phyloP scores from a whole-genome alignment of 2,888 invertebrate genomes.

The Steromphala cineraria region DNA sequence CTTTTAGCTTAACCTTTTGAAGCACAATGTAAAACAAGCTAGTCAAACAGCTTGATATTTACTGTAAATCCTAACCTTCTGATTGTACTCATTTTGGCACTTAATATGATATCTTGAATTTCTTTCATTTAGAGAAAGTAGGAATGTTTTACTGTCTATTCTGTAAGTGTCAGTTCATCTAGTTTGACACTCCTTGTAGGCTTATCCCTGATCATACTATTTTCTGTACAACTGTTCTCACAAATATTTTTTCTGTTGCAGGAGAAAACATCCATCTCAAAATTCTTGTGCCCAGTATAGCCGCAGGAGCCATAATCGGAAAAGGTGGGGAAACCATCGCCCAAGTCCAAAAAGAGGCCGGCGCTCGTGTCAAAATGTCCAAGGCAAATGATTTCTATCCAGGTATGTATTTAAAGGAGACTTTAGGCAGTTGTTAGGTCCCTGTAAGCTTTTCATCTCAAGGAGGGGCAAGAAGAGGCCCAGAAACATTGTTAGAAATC shows the following conservation, averaged over 20 bases:
- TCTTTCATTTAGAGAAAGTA: too few species aligned
- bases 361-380: slow-evolving; percentile 98
- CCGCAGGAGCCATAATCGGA: slow-evolving; percentile 99
- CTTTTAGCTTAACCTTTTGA: too few species aligned
- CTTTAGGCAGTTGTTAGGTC: background rate
- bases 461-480: too few species aligned
- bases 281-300: slow-evolving; percentile 91
- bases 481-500: too few species aligned
- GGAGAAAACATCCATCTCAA: slow-evolving; percentile 86
- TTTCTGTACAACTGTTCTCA: background rate
- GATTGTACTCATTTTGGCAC: too few species aligned
- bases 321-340: slow-evolving; percentile 99
- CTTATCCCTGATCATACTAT: background rate
- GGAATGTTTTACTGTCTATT: background rate
- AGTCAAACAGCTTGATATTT: background rate
- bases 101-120: background rate
- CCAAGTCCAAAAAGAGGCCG: slow-evolving; percentile 97
- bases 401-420: slow-evolving; percentile 80
- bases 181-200: background rate
- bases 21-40: too few species aligned
- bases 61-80: too few species aligned
- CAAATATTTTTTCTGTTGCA: slow-evolving; percentile 34
- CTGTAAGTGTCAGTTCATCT: background rate
- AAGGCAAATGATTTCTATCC: slow-evolving; percentile 99
- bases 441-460: too few species aligned